These are phyloP conservation scores for Cotesia typhae DNA, from an alignment of 1,140 invertebrate species.

Conservation along the genomic window DNA sequence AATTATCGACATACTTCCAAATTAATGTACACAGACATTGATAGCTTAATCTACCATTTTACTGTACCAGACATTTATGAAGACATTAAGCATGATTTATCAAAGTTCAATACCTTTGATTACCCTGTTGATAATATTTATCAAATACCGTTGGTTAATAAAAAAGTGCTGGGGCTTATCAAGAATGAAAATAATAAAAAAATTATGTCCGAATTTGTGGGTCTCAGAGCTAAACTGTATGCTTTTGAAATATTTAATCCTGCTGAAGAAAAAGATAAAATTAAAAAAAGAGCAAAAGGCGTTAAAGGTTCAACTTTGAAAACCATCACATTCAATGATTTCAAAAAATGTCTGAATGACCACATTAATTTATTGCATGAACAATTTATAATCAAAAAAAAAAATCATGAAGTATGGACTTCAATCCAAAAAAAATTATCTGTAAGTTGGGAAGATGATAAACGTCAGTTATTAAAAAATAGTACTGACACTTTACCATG, in stretches of 20 bases:
- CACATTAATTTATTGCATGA: neutral
- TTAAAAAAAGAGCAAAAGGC: conserved; percentile 30
- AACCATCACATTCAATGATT: conserved; percentile 23
- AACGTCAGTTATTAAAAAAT: neutral
- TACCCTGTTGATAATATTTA: conserved; percentile 29
- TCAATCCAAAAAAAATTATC: conserved; percentile 13
- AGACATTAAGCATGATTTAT: no score
- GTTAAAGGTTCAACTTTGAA: conserved; percentile 30
- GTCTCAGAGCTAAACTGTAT: conserved; percentile 21
- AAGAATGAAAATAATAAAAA: no score
- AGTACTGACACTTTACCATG: conserved; percentile 31
- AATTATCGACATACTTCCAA: neutral
- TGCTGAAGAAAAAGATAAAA: conserved; percentile 12
- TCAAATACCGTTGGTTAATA: conserved; percentile 30
- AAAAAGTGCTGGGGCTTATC: conserved; percentile 35
- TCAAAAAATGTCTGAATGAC: conserved; percentile 22
- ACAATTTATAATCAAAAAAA: conserved; percentile 3
- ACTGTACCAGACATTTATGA: no score
- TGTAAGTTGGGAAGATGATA: conserved; percentile 10
- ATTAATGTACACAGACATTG: neutral
- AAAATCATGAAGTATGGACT: conserved; percentile 20
- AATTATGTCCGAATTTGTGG: no score
- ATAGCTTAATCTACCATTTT: conserved; percentile 13
- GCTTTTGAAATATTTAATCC: neutral
- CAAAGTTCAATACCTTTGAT: neutral